These are phyloP conservation scores for Poliocrania exsul DNA, from an alignment of 2,797 vertebrate species.

Conservation along the genomic window DNA sequence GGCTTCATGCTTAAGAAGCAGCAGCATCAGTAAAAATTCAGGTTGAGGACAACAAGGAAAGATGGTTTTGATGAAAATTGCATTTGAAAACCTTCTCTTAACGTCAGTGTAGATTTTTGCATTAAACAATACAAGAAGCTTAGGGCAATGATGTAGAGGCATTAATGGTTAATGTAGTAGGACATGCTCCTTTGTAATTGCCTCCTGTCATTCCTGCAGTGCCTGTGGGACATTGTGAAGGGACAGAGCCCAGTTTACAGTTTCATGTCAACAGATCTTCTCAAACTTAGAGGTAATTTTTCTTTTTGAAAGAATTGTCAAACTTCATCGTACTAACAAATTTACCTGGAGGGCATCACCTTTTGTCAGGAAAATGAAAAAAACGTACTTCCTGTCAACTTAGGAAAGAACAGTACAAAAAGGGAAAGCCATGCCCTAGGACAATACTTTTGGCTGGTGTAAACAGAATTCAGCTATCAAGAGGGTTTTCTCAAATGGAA, in stretches of 20 bases:
- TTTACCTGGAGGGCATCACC: neutral
- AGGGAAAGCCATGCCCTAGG: neutral
- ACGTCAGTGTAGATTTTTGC: neutral
- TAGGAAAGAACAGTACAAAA: neutral
- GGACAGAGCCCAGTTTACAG: neutral
- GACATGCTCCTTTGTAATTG: conserved; percentile 7
- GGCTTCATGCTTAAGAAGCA: neutral
- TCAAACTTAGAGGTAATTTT: neutral
- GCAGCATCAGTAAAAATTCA: conserved; percentile 30
- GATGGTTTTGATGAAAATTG: conserved; percentile 38
- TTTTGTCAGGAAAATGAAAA: neutral
- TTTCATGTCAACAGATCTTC: neutral
- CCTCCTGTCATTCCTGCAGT: neutral
- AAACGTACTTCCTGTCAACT: neutral
- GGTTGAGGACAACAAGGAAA: neutral
- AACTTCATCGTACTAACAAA: neutral
- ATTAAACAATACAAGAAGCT: conserved; percentile 12
- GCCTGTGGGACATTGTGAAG: neutral
- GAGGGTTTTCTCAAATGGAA: neutral
- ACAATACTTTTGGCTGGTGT: neutral
- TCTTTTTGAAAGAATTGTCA: neutral
- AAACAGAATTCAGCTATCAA: neutral
- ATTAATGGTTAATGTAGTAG: conserved; percentile 38
- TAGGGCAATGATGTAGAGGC: neutral
- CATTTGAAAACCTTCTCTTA: conserved; percentile 55